Evolutionary conservation across 2,113 vertebrate species (phyloP).

Genomic region (Clupea harengus): DNA sequence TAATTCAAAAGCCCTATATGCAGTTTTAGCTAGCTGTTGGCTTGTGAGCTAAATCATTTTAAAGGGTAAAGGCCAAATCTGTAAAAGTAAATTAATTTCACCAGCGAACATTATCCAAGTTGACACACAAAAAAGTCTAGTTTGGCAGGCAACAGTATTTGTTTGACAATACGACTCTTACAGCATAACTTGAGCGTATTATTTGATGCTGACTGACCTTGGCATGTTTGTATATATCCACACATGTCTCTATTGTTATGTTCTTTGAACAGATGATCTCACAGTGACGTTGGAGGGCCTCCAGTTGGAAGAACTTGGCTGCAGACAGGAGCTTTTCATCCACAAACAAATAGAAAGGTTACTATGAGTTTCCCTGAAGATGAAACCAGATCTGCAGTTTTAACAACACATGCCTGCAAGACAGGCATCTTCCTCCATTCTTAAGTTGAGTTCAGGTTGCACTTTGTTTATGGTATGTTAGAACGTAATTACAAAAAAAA

Average conservation of each 20-base stretch:
- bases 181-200: neutral
- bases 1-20: no score
- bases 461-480: no score
- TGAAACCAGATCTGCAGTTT: neutral
- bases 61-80: no score
- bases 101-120: no score
- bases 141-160: no score
- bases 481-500: no score
- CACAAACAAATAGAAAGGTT: neutral
- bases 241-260: conserved; percentile 74
- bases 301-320: conserved; percentile 77
- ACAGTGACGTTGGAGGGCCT: conserved; percentile 78
- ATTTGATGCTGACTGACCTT: conserved; percentile 58
- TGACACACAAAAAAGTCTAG: neutral
- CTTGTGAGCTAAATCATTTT: no score
- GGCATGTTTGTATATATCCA: conserved; percentile 76
- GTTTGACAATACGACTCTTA: no score
- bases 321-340: conserved; percentile 71
- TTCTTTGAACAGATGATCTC: conserved; percentile 81
- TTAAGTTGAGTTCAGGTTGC: neutral
- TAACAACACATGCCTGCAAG: neutral
- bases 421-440: no score
- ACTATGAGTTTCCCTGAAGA: neutral
- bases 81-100: no score
- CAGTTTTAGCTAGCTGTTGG: no score